Conservation (phyloP, 1,140 invertebrate species). For the Drosophila melanogaster region Release_6_plus_ISO1_MT NT_037436.4:19373501-19374000, state of each 20-base stretch:
- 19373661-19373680: neutral
- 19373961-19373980: slow-evolving; percentile 70
- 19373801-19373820: neutral
- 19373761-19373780: neutral
- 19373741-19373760: neutral
- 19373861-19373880: neutral
- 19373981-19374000: slow-evolving; percentile 49
- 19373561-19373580: slow-evolving; percentile 87
- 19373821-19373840: no score
- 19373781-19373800: neutral
- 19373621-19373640: slow-evolving; percentile 29
- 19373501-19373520: slow-evolving; percentile 90
- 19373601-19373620: slow-evolving; percentile 13
- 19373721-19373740: slow-evolving; percentile 23
- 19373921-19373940: slow-evolving; percentile 16
- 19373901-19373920: neutral
- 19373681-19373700: neutral
- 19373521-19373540: slow-evolving; percentile 91
- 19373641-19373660: slow-evolving; percentile 50
- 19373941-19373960: slow-evolving; percentile 54
- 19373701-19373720: slow-evolving; percentile 1
- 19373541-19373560: slow-evolving; percentile 88
- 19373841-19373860: no score
- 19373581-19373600: slow-evolving; percentile 84
- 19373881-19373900: neutral